Evolutionary conservation across 2,113 vertebrate species (phyloP).

Genomic region (Microtus montanus): DNA sequence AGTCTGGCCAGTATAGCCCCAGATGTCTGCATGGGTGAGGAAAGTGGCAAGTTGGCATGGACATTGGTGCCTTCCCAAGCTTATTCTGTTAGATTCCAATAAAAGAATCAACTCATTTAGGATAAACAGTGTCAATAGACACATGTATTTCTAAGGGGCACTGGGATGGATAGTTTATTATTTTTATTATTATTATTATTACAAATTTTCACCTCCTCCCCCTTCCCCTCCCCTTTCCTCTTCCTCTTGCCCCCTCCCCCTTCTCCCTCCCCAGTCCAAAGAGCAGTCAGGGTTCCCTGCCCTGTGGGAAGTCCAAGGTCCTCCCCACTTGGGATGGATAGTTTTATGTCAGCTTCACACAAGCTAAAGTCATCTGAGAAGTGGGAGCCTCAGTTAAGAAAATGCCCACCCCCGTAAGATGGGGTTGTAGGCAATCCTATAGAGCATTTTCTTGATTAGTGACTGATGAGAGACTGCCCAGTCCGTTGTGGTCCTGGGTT

Average conservation of each 20-base stretch:
- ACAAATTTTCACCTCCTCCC: no score
- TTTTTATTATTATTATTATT: no score
- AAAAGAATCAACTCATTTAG: neutral
- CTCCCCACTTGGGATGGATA: neutral
- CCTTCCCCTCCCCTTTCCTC: no score
- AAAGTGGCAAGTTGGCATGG: neutral
- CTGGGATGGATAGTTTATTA: neutral
- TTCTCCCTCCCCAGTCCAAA: no score
- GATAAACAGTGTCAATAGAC: neutral
- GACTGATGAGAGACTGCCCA: neutral
- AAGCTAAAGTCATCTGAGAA: neutral
- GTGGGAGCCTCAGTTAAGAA: neutral
- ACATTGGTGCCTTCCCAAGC: neutral
- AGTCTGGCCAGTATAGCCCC: neutral
- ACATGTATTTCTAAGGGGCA: neutral
- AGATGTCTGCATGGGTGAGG: neutral
- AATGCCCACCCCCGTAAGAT: neutral
- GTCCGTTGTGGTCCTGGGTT: neutral
- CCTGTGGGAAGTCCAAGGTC: no score
- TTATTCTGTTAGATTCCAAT: conserved; percentile 8
- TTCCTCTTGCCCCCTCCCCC: no score
- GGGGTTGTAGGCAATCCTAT: neutral
- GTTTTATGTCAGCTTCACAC: neutral
- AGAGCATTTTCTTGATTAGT: neutral
- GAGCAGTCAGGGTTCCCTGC: no score